Base-by-base conservation (phyloP, 2,888 invertebrate genomes). In the Platycheirus rosarum region DNA sequence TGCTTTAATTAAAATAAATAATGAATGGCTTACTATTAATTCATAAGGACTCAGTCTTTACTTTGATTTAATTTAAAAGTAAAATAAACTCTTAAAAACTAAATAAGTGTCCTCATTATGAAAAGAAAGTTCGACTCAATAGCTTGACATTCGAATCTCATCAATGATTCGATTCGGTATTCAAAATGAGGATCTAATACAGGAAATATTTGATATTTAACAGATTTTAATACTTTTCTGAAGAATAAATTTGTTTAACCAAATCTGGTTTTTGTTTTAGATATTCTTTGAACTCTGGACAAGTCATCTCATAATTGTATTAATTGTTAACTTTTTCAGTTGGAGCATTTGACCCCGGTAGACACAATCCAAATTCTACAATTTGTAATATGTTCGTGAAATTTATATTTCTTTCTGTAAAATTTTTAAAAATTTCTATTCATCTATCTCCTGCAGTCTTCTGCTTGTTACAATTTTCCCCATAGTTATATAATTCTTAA, bases 361-460 rank as follows among this genome's bases (percentile, higher is more conserved):
- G 53, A 49, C 49, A 29, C 13, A 49, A 49, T n/a, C 6, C 29
- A 49, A 49, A 49, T 49, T 53, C 51, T 16, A 53, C 35, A 53
- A 35, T 32, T 8, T 14, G 29, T 29, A 51, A 29, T 32, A 51
- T 32, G 32, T 51, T 51, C 32, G n/a, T 51, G 9, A 49, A 49
- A 49, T 14, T 11, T 13, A 26, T 49, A 6, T 51, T 11, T 32
- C 23, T 48, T 51, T 35, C 32, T 11, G 1, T 53, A 11, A 53
- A 53, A 53, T 35, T 8, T 14, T 13, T 0, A 14, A 53, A 53
- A 1, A 53, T 32, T 11, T 35, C 18, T 35, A 42, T 23, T 6
- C 23, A 23, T 23, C 23, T 23, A 4, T 23, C 23, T 23, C 23
- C 23, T 2, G 23, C 23, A 23, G 23, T 29, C 35, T 32, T 29